phyloP scores from a whole-genome alignment of 2,797 vertebrate species.

The Hippopotamyrus pictus region DNA sequence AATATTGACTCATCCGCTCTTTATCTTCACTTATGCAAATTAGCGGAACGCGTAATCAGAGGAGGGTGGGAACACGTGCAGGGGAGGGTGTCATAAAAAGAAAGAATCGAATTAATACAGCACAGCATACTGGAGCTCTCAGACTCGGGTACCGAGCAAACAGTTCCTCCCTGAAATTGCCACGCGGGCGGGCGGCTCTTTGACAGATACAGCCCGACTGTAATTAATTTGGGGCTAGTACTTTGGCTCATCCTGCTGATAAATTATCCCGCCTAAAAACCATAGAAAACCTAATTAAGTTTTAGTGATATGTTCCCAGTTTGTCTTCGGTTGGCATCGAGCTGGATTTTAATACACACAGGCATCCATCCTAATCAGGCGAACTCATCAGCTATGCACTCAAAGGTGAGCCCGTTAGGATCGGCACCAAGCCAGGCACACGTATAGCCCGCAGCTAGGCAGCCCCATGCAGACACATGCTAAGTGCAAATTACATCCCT shows the following conservation, averaged over 20 bases:
- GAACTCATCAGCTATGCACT: neutral
- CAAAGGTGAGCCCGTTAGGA: neutral
- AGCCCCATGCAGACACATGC: neutral
- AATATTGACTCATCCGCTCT: neutral
- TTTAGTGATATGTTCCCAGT: neutral
- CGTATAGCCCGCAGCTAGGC: neutral
- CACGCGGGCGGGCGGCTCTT: neutral
- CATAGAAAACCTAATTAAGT: slow-evolving; percentile 10
- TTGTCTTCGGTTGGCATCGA: neutral
- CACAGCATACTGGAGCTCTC: neutral
- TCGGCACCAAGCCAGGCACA: neutral
- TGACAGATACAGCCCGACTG: neutral
- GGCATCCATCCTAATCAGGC: neutral
- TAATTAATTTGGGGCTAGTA: slow-evolving; percentile 3
- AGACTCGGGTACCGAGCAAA: neutral
- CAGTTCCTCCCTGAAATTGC: neutral
- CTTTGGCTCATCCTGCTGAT: neutral
- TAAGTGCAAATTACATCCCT: neutral
- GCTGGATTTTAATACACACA: neutral
- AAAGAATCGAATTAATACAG: neutral
- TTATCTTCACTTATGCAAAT: neutral
- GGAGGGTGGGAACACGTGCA: neutral
- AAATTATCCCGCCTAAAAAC: slow-evolving; percentile 3
- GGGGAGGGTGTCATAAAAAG: neutral
- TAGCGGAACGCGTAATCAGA: neutral